These are phyloP conservation scores for Clivina fossor DNA, from an alignment of 2,888 invertebrate genomes.

Conservation along the genomic window DNA sequence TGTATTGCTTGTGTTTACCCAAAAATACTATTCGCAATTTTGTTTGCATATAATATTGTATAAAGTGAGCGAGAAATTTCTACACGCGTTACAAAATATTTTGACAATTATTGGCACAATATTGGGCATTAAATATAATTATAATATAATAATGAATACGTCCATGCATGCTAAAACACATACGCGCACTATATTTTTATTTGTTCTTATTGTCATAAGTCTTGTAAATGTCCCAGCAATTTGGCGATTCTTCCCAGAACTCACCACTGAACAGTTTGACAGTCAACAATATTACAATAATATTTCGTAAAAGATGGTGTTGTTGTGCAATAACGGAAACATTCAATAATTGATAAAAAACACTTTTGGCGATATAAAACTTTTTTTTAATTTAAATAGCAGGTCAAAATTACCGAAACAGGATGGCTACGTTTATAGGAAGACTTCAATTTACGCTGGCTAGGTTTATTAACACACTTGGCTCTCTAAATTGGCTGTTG, in stretches of 20 bases:
- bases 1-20: slow-evolving; percentile 12
- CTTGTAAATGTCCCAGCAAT: no score
- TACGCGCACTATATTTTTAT: slow-evolving; percentile 8
- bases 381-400: background rate
- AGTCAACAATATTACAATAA: background rate
- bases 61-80: no score
- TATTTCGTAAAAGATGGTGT: background rate
- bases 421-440: slow-evolving; percentile 21
- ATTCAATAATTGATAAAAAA: slow-evolving; percentile 18
- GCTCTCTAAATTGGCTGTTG: slow-evolving; percentile 26
- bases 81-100: slow-evolving; percentile 28
- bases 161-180: slow-evolving; percentile 17
- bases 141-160: slow-evolving; percentile 10
- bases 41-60: no score
- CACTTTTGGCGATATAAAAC: slow-evolving; percentile 25
- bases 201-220: slow-evolving; percentile 29
- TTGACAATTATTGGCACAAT: slow-evolving; percentile 32
- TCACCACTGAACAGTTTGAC: slow-evolving; percentile 5
- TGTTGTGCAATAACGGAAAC: slow-evolving; percentile 15
- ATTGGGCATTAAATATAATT: no score
- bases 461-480: slow-evolving; percentile 29
- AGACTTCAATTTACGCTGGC: no score
- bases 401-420: background rate
- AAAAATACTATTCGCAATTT: slow-evolving; percentile 19
- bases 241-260: slow-evolving; percentile 21